These are phyloP conservation scores for Aspidiotus destructor DNA, from an alignment of 2,888 invertebrate species.

Conservation along the genomic window DNA sequence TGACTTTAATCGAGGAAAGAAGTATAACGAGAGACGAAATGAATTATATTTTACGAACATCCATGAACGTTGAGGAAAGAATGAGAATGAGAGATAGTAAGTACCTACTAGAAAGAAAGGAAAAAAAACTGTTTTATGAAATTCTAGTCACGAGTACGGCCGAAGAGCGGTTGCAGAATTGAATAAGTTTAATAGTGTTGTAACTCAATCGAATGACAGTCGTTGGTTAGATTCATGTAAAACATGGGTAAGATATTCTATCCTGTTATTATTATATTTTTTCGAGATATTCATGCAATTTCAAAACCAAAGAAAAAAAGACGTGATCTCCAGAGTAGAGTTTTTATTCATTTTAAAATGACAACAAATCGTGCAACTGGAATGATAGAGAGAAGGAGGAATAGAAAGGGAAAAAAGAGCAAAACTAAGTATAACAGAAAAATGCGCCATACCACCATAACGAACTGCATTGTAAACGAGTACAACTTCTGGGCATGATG, in stretches of 20 bases:
- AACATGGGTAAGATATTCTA: neutral
- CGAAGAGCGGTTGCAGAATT: constrained; percentile 21
- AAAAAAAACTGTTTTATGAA: too few species aligned
- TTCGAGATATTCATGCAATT: neutral
- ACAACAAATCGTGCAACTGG: too few species aligned
- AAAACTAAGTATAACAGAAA: too few species aligned
- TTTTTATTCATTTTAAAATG: too few species aligned
- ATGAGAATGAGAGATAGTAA: neutral
- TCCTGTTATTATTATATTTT: constrained; percentile 11
- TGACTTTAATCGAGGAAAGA: constrained; percentile 1
- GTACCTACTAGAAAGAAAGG: constrained; percentile 6
- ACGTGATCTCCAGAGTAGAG: too few species aligned
- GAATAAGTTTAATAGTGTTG: constrained; percentile 22
- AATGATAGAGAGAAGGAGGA: too few species aligned
- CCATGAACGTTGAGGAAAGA: constrained; percentile 8
- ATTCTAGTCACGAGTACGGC: constrained; percentile 13
- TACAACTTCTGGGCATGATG: too few species aligned
- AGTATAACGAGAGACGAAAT: constrained; percentile 7
- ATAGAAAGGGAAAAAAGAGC: too few species aligned
- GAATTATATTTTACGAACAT: neutral
- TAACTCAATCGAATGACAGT: constrained; percentile 26
- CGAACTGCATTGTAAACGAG: too few species aligned
- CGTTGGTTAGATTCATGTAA: constrained; percentile 13
- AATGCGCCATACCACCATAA: too few species aligned
- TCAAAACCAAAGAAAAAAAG: too few species aligned